Base-by-base conservation (phyloP, 37 sponge, comb jelly and placozoan species). In the Aplysina aerophoba region DNA sequence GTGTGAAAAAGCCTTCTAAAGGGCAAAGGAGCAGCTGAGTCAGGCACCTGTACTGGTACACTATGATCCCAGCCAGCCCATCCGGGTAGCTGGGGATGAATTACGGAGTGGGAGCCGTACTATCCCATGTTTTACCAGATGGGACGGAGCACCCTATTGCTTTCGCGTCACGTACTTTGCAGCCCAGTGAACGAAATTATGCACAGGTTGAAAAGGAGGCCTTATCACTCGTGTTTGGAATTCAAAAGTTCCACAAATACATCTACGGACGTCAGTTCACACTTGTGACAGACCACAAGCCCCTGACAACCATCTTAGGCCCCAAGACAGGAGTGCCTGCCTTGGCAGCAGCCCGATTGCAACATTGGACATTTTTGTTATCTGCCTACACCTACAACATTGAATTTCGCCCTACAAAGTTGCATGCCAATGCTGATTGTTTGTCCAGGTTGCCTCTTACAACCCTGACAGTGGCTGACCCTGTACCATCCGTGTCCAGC, bases 81-180 rank as follows among this genome's bases (percentile, higher is more conserved):
- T 89, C 0, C 12, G 19, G 56, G 0, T 89, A 38, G 66, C 79
- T 14, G 41, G 66, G 0, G 85, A 89, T 83, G 85, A 84, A 21
- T 89, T 80, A 89, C 33, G 90, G 85, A 19, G 12, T 89, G 28
- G 81, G 89, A 31, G 80, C 82, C 4, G 81, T 89, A 11, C 0
- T 89, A 21, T 89, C 90, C 37, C 90, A 80, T 33, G 63, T 80
- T 0, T 21, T 72, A 33, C 73, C 85, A 0, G 54, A 69, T 57
- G 88, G 83, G 21, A 17, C 19, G 31, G 88, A 87, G 25, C 60
- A 37, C 2, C 88, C 88, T 55, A 33, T 87, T 20, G 74, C 75
- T 28, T 87, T 73, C 53, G 83, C 88, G 33, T 85, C 90, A 20
- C 16, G 75, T 0, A 28, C 81, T 15, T 34, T 81, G 14, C 8